Conservation (phyloP, 1,140 invertebrate genomes). For the Rhynchophorus ferrugineus region DNA sequence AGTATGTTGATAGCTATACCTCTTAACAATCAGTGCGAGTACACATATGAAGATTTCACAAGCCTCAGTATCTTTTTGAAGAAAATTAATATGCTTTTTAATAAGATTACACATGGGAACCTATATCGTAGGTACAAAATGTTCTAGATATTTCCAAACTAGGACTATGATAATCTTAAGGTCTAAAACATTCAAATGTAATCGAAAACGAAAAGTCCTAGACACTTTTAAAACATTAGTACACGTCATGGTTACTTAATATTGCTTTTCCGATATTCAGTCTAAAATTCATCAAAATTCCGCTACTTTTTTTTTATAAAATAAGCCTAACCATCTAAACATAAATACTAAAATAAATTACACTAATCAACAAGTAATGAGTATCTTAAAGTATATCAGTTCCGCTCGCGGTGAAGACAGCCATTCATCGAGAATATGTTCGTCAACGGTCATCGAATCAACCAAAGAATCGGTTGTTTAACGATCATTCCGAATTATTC, state of each 20-base stretch:
- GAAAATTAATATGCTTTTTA: background rate
- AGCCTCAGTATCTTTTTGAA: background rate
- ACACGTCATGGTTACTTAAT: conserved; percentile 23
- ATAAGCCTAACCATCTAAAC: conserved; percentile 26
- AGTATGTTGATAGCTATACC: background rate
- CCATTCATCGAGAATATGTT: conserved; percentile 12
- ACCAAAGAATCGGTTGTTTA: conserved; percentile 11
- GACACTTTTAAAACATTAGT: conserved; percentile 18
- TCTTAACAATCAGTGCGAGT: background rate
- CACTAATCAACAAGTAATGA: conserved; percentile 25
- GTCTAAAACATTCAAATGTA: conserved; percentile 26
- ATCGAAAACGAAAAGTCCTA: conserved; percentile 8
- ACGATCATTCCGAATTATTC: too few species aligned
- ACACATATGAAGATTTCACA: background rate
- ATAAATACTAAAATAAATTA: conserved; percentile 31
- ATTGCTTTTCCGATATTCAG: conserved; percentile 31
- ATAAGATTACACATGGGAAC: conserved; percentile 3
- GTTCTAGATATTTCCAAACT: background rate
- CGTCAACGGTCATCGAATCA: conserved; percentile 8
- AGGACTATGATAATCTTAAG: background rate
- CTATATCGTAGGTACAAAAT: background rate
- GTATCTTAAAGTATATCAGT: conserved; percentile 29
- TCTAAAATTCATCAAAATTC: conserved; percentile 32
- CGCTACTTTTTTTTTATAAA: conserved; percentile 23
- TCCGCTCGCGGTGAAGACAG: conserved; percentile 15